Percentiles rank a stretch among this genome's conserved stretches.
Conservation (phyloP, 2,888 invertebrate genomes). For the Vanessa cardui region DNA sequence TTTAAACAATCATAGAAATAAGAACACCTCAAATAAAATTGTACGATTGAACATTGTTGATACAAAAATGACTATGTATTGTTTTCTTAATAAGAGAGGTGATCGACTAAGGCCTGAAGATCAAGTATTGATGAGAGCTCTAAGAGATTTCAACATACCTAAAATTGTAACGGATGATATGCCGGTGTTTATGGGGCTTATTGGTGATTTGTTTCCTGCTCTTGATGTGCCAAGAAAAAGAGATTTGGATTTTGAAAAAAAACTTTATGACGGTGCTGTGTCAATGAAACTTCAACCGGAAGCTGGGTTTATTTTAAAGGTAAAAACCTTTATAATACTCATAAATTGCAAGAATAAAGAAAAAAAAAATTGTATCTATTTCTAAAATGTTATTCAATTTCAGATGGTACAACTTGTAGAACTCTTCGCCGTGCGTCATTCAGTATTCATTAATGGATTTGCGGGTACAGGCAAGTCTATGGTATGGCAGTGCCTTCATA, state of each 20-base stretch:
- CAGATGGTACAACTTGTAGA: conserved; percentile 96
- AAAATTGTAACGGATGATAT: conserved; percentile 97
- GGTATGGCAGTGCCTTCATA: conserved; percentile 95
- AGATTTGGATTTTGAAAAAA: conserved; percentile 91
- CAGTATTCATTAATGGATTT: conserved; percentile 93
- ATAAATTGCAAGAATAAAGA: no score
- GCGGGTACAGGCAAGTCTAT: conserved; percentile 96
- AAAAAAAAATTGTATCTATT: background rate
- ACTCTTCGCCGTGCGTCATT: conserved; percentile 95
- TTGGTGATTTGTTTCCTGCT: conserved; percentile 96
- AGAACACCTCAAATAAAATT: no score
- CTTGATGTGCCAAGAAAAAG: conserved; percentile 95
- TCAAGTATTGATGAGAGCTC: conserved; percentile 96
- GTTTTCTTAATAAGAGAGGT: conserved; percentile 77
- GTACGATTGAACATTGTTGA: no score
- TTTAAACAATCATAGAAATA: no score
- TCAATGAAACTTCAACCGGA: conserved; percentile 95
- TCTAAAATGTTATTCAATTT: conserved; percentile 30
- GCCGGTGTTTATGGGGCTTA: conserved; percentile 96
- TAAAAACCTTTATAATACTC: background rate
- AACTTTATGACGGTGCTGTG: conserved; percentile 88
- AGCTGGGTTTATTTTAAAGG: conserved; percentile 92
- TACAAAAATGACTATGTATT: no score
- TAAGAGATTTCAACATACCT: conserved; percentile 96
- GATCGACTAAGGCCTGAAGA: conserved; percentile 92